Conservation (phyloP, 2,888 invertebrate genomes). For the Phymatocera aterrima region DNA sequence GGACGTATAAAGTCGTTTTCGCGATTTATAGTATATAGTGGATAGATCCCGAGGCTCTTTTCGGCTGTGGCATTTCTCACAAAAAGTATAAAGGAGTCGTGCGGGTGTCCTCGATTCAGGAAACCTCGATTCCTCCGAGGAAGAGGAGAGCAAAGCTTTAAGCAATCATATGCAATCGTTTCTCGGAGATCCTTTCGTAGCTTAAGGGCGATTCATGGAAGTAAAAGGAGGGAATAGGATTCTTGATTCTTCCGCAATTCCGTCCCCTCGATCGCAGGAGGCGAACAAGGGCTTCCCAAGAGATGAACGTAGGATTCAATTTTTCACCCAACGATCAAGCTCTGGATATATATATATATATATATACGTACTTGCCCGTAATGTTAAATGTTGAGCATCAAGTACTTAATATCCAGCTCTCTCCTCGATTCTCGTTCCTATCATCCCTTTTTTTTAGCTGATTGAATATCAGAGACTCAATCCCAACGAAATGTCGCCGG, state of each 20-base stretch:
- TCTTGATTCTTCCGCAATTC: slow-evolving; percentile 35
- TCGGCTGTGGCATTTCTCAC: neutral
- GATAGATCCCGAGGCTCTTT: neutral
- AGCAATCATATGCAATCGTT: slow-evolving; percentile 62
- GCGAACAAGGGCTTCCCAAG: slow-evolving; percentile 32
- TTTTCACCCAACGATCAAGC: slow-evolving; percentile 33
- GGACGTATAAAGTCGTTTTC: neutral
- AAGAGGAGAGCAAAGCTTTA: slow-evolving; percentile 54
- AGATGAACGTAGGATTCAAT: slow-evolving; percentile 40
- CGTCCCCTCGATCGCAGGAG: neutral
- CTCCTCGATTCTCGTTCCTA: slow-evolving; percentile 8
- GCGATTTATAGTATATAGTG: neutral
- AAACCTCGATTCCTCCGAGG: slow-evolving; percentile 19
- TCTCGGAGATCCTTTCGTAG: slow-evolving; percentile 55
- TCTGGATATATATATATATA: slow-evolving; percentile 27
- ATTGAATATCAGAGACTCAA: slow-evolving; percentile 31
- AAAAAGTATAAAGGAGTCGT: slow-evolving; percentile 15
- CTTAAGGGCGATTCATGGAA: slow-evolving; percentile 50
- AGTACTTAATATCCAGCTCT: slow-evolving; percentile 36
- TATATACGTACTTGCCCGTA: too few relatives aligned
- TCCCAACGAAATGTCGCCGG: neutral
- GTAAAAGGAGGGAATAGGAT: slow-evolving; percentile 53
- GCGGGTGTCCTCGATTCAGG: slow-evolving; percentile 36
- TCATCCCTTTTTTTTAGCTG: neutral
- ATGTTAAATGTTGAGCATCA: slow-evolving; percentile 40